A percentile compares a stretch with the other conserved stretches of the same genome.
These are phyloP conservation scores for Tyrannus savana DNA, from an alignment of 2,113 vertebrate genomes.

Conservation along the genomic window DNA sequence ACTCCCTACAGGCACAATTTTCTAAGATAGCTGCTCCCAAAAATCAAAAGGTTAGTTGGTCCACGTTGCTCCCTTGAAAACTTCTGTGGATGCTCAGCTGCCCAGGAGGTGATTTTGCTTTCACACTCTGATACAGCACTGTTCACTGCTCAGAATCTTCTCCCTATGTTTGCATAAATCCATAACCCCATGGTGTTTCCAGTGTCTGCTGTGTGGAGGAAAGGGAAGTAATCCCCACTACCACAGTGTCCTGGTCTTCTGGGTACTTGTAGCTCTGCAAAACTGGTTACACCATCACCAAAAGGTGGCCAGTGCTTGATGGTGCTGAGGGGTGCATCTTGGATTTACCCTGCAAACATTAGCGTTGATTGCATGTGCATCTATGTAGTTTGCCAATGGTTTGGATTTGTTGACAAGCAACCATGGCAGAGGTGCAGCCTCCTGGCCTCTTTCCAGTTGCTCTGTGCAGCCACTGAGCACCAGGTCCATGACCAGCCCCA, in stretches of 20 bases:
- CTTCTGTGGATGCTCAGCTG: background rate
- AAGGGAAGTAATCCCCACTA: background rate
- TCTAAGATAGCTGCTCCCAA: background rate
- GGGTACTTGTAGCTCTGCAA: background rate
- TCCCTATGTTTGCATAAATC: background rate
- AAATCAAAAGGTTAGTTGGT: background rate
- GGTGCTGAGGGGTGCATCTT: background rate
- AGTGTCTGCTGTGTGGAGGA: background rate
- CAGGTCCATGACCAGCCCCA: accelerated
- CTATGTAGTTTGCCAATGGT: accelerated
- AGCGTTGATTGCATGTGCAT: accelerated
- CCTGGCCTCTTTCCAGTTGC: background rate
- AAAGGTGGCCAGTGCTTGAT: background rate
- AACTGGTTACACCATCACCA: background rate
- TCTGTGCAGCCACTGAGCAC: background rate
- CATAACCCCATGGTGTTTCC: background rate
- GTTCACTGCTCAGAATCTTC: background rate
- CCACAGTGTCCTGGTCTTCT: background rate
- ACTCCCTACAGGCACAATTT: background rate
- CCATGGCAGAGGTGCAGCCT: background rate
- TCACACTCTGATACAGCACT: accelerated
- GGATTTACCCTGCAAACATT: background rate
- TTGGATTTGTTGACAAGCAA: background rate
- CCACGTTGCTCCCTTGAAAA: background rate
- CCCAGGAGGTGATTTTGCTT: background rate